A percentile compares a stretch with the other conserved stretches of the same genome.
phyloP scores from a whole-genome alignment of 1,140 invertebrate species.

The Hestina assimilis region DNA sequence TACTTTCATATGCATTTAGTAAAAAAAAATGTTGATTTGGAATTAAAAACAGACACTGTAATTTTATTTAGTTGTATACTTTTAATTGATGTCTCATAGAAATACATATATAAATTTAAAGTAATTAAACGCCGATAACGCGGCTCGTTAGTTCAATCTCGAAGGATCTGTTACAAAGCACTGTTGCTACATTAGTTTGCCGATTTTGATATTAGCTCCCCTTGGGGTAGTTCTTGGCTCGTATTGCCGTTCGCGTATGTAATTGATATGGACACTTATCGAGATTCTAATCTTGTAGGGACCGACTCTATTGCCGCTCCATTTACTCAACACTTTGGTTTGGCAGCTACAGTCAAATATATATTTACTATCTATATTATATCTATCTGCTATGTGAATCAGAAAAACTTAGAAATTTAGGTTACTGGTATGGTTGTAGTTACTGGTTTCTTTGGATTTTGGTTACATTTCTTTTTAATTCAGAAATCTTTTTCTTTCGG shows the following conservation, averaged over 20 bases:
- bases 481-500: too few species aligned
- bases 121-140: slow-evolving; percentile 3
- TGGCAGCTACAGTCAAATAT: not conserved
- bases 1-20: too few species aligned
- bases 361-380: not conserved
- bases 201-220: slow-evolving; percentile 25
- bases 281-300: slow-evolving; percentile 35
- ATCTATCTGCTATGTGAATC: not conserved
- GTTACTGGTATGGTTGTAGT: too few species aligned
- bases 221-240: slow-evolving; percentile 25
- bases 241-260: slow-evolving; percentile 33
- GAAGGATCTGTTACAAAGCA: slow-evolving; percentile 18
- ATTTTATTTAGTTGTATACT: too few species aligned
- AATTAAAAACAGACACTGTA: too few species aligned
- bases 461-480: too few species aligned
- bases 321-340: slow-evolving; percentile 19
- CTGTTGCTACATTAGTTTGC: slow-evolving; percentile 19
- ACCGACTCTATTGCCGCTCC: slow-evolving; percentile 17
- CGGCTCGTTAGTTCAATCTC: slow-evolving; percentile 5
- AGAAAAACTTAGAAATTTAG: not conserved
- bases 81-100: too few species aligned
- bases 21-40: too few species aligned
- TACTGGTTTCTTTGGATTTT: too few species aligned
- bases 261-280: slow-evolving; percentile 44
- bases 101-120: not conserved